Evolutionary conservation across 2,113 vertebrate genomes (phyloP), one percentile per base, ranked within the genome.

Genomic region (Sylvietta virens): DNA sequence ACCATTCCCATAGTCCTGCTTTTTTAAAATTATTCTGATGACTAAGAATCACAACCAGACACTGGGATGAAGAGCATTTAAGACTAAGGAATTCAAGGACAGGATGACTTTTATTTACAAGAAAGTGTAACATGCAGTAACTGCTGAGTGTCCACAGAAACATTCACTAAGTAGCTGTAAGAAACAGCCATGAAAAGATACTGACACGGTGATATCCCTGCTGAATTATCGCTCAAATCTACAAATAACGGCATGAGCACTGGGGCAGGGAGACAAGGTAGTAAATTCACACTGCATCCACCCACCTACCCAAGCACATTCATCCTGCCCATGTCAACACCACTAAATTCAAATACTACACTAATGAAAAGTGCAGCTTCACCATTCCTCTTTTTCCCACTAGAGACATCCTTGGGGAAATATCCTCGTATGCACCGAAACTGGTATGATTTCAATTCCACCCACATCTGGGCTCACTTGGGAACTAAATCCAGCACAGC

Each of bases 401-500:
- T 92, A 20, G 72, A 94, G 76, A 70, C 67, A 77, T 81, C 94
- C 90, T 51, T 35, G 53, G 94, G 95, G 96, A 96, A 42, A 66
- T 74, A 88, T 90, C 94, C 93, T 90, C 7, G 48, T 48, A 57
- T 90, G 95, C 96, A 67, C 95, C 0, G 1, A 73, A 27, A 24
- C 56, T 56, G 56, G 60, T 48, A 45, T 12, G 87, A 92, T 22
- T 88, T 82, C 92, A 73, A 13, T 84, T 86, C 96, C 96, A 86
- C 85, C 92, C 96, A 93, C 96, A 96, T 84, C 93, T 92, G 92
- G 94, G 88, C 94, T 95, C 69, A 30, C 88, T 93, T 81, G 93
- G 92, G 95, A 97, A 92, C 86, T 61, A 67, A 90, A 95, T 60
- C 35, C 92, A 95, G 93, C 93, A 74, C 93, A 83, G 77, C 82